These are phyloP conservation scores for Orientallactaga sibirica DNA, from an alignment of 2,797 vertebrate species.

Conservation along the genomic window DNA sequence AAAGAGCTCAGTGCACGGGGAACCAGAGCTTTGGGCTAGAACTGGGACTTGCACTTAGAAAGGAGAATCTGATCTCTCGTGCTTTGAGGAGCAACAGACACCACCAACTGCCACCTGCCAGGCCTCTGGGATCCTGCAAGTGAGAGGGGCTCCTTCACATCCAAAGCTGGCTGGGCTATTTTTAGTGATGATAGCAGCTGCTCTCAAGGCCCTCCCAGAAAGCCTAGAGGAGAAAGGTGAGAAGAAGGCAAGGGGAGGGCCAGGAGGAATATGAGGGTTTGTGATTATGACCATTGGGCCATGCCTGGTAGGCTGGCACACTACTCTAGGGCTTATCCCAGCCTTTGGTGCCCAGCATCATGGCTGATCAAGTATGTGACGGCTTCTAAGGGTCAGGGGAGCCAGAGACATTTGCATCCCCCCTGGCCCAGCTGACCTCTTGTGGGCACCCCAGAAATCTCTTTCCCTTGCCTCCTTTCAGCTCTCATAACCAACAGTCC, in stretches of 20 bases:
- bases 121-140: slow-evolving; percentile 60
- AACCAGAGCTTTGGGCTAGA: slow-evolving; percentile 56
- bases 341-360: background rate
- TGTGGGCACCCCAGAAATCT: slow-evolving; percentile 46
- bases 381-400: background rate
- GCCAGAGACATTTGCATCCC: background rate
- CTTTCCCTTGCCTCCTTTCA: slow-evolving; percentile 62
- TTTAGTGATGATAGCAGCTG: slow-evolving; percentile 79
- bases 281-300: background rate
- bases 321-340: background rate
- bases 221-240: slow-evolving; percentile 67
- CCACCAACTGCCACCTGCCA: slow-evolving; percentile 76
- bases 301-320: background rate
- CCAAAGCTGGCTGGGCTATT: slow-evolving; percentile 66
- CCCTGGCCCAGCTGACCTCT: background rate
- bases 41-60: slow-evolving; percentile 34
- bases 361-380: background rate
- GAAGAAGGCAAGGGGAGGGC: slow-evolving; percentile 38
- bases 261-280: slow-evolving; percentile 50
- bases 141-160: slow-evolving; percentile 70
- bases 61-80: slow-evolving; percentile 67
- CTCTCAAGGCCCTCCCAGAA: slow-evolving; percentile 47
- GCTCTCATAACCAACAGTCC: slow-evolving; percentile 53
- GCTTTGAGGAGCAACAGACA: slow-evolving; percentile 37
- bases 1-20: background rate